A percentile compares a stretch with the other conserved stretches of the same genome.
Conservation (phyloP, 2,888 invertebrate genomes). For the Schrankia costaestrigalis region DNA sequence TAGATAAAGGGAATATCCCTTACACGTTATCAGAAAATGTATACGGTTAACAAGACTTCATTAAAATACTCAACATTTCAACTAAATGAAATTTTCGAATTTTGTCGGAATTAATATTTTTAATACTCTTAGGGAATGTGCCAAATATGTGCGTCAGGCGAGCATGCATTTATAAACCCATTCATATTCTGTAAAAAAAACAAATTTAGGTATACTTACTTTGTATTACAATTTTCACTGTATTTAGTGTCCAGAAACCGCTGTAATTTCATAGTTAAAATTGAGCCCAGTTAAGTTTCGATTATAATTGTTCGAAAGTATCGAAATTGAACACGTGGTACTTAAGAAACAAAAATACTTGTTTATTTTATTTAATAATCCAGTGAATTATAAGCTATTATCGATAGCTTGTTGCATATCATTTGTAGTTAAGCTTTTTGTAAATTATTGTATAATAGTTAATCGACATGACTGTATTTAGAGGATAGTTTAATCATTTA, state of each 20-base stretch:
- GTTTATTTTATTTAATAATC: slow-evolving; percentile 17
- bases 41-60: slow-evolving; percentile 60
- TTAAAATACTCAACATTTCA: slow-evolving; percentile 48
- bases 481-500: slow-evolving; percentile 49
- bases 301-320: too few species aligned
- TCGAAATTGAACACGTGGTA: too few species aligned
- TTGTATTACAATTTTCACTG: too few species aligned
- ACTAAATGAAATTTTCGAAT: slow-evolving; percentile 22
- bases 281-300: slow-evolving; percentile 3
- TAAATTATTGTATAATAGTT: slow-evolving; percentile 77
- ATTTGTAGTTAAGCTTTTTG: slow-evolving; percentile 73
- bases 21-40: slow-evolving; percentile 43
- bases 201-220: too few species aligned
- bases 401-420: slow-evolving; percentile 77
- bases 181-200: slow-evolving; percentile 5
- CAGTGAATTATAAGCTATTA: slow-evolving; percentile 32
- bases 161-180: slow-evolving; percentile 30
- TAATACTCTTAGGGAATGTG: slow-evolving; percentile 32
- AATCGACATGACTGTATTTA: slow-evolving; percentile 70
- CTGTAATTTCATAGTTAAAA: neutral
- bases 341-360: too few species aligned
- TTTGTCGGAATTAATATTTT: slow-evolving; percentile 25
- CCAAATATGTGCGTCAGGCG: slow-evolving; percentile 25
- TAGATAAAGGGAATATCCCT: slow-evolving; percentile 36
- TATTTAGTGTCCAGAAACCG: too few species aligned